A percentile compares a stretch with the other conserved stretches of the same genome.
phyloP scores from a whole-genome alignment of 1,140 invertebrate genomes.

The Drosophila orosa region DNA sequence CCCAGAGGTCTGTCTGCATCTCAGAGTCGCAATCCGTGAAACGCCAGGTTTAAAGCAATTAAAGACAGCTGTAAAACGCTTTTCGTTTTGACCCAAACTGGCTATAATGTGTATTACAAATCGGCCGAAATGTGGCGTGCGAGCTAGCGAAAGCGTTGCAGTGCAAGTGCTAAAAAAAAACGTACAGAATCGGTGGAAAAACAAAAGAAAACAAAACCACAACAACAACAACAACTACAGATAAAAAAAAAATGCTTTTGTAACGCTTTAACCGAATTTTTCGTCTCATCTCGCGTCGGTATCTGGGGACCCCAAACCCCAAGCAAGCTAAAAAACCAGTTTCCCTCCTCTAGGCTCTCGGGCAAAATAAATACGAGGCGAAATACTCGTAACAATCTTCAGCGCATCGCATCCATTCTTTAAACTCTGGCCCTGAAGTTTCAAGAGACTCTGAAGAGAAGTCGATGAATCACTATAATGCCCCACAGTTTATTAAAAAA shows the following conservation, averaged over 20 bases:
- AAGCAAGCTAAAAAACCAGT: conserved; percentile 56
- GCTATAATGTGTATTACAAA: conserved; percentile 30
- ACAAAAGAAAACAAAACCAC: conserved; percentile 24
- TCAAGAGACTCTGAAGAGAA: conserved; percentile 15
- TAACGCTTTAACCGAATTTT: conserved; percentile 61
- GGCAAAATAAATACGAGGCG: conserved; percentile 52
- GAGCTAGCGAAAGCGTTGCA: conserved; percentile 61
- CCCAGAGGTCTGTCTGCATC: conserved; percentile 30
- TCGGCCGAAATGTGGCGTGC: conserved; percentile 7
- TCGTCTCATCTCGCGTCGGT: conserved; percentile 39
- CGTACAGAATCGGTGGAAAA: conserved; percentile 53
- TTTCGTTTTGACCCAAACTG: conserved; percentile 9
- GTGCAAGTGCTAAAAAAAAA: conserved; percentile 69
- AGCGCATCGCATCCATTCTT: conserved; percentile 44
- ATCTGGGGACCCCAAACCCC: conserved; percentile 44
- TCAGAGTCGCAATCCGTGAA: conserved; percentile 29
- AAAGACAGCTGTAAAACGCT: conserved; percentile 50
- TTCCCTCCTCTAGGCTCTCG: conserved; percentile 53
- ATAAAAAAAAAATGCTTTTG: conserved; percentile 52
- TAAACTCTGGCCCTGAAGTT: conserved; percentile 44
- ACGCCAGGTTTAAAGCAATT: conserved; percentile 54
- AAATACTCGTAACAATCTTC: conserved; percentile 44
- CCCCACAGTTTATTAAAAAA: not conserved
- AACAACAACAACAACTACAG: not conserved
- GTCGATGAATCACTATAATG: conserved; percentile 41